Conservation (phyloP, 2,888 invertebrate species). For the Epinotia brunnichana region DNA sequence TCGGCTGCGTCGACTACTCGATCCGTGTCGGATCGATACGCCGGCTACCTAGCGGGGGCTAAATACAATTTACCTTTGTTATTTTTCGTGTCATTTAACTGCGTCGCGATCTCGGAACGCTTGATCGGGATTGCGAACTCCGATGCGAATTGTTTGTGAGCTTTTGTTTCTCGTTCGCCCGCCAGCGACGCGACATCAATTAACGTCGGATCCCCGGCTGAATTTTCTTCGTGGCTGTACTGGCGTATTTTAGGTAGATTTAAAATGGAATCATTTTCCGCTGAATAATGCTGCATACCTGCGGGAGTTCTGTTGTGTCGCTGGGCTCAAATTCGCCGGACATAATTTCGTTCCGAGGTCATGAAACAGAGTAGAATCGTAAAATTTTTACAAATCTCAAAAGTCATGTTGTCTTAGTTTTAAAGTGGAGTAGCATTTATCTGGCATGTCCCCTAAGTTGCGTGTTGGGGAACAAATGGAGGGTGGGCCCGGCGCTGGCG, state of each 20-base stretch:
- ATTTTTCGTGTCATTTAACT: slow-evolving; percentile 85
- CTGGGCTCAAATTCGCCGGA: slow-evolving; percentile 16
- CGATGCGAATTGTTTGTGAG: slow-evolving; percentile 83
- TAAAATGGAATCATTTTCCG: slow-evolving; percentile 67
- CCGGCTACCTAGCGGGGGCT: slow-evolving; percentile 75
- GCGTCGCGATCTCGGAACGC: slow-evolving; percentile 82
- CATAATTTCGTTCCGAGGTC: slow-evolving; percentile 39
- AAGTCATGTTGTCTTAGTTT: slow-evolving; percentile 62
- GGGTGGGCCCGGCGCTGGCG: slow-evolving; percentile 64
- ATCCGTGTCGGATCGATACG: slow-evolving; percentile 72
- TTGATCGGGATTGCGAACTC: slow-evolving; percentile 82
- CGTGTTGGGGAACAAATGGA: slow-evolving; percentile 72
- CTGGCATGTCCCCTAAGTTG: slow-evolving; percentile 67
- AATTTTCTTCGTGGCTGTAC: slow-evolving; percentile 74
- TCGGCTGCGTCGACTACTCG: slow-evolving; percentile 59
- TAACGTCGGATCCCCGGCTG: slow-evolving; percentile 77
- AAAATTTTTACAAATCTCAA: slow-evolving; percentile 59
- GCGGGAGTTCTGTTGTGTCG: slow-evolving; percentile 35
- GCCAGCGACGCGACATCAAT: slow-evolving; percentile 81
- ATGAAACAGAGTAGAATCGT: slow-evolving; percentile 51
- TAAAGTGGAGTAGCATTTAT: slow-evolving; percentile 67
- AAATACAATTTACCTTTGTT: slow-evolving; percentile 85
- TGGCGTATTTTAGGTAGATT: slow-evolving; percentile 66
- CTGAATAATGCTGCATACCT: slow-evolving; percentile 55
- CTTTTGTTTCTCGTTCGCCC: slow-evolving; percentile 80